Base-by-base conservation (phyloP, 2,113 vertebrate species). In the Ceyx margarethae region DNA sequence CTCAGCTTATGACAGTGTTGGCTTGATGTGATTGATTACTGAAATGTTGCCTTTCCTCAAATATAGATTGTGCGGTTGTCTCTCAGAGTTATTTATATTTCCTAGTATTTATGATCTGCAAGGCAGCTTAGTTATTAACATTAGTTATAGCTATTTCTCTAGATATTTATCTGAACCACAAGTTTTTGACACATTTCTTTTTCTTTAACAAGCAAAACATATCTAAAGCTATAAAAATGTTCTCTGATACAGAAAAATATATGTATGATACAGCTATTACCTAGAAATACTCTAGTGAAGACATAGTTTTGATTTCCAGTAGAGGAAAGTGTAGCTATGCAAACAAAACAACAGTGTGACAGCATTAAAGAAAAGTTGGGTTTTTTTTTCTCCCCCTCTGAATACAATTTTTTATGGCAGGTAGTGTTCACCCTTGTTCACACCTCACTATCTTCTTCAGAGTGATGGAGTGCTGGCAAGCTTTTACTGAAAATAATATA, bases 41-140 rank as follows among this genome's bases (percentile, higher is more conserved):
- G 85, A 97, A 92, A 95, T 91, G 96, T 93, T 96, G 87, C 92
- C 62, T 97, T 97, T 97, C 89, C 79, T 97, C 94, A 87, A 94
- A 93, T 97, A 93, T 96, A 82, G 97, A 96, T 96, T 86, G 75
- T 94, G 65, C 96, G 79, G 91, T 96, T 97, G 94, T 97, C 97
- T 97, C 89, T 94, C 90, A 91, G 97, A 97, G 96, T 97, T 97
- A 96, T 97, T 97, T 97, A 92, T 97, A 96, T 96, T 97, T 97
- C 93, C 96, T 94, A 87, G 87, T 96, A 96, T 97, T 97, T 96
- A 89, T 95, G 96, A 97, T 97, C 96, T 94, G 73, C 90, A 93
- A 93, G 95, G 97, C 95, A 97, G 95, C 96, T 96, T 96, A 97
- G 97, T 97, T 98, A 97, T 97, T 97, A 97, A 96, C 97, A 96